phyloP scores from a whole-genome alignment of 2,888 invertebrate genomes.

The Galerucella pusilla region DNA sequence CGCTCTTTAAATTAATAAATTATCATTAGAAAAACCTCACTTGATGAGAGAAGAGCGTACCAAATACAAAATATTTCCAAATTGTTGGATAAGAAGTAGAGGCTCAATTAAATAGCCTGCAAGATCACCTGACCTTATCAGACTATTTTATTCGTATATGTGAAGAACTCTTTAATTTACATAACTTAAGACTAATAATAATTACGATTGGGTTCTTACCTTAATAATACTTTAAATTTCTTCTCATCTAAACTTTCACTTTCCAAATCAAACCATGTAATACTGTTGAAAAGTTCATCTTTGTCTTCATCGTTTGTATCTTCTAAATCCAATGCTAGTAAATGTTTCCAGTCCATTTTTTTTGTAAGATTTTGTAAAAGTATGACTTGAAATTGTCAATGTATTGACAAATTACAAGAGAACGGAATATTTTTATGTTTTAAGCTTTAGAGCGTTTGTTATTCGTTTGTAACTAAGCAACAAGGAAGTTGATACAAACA shows the following conservation, averaged over 20 bases:
- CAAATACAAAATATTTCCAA: no score
- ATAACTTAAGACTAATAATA: background rate
- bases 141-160: no score
- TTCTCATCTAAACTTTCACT: constrained; percentile 70
- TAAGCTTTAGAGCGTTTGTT: background rate
- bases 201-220: background rate
- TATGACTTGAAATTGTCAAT: constrained; percentile 12
- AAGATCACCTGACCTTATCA: no score
- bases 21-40: no score
- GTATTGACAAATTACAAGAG: constrained; percentile 11
- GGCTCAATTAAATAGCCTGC: no score
- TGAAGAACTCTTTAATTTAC: no score
- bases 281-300: constrained; percentile 72
- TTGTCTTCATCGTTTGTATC: constrained; percentile 72
- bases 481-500: background rate
- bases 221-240: constrained; percentile 69
- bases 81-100: no score
- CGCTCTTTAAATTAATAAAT: constrained; percentile 58
- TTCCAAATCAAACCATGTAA: constrained; percentile 72
- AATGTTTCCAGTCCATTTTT: constrained; percentile 72
- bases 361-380: background rate
- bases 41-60: no score
- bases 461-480: background rate
- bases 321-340: constrained; percentile 68
- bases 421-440: background rate